These are phyloP conservation scores for Acyrthosiphon pisum DNA, from an alignment of 1,140 invertebrate species.

Conservation along the genomic window DNA sequence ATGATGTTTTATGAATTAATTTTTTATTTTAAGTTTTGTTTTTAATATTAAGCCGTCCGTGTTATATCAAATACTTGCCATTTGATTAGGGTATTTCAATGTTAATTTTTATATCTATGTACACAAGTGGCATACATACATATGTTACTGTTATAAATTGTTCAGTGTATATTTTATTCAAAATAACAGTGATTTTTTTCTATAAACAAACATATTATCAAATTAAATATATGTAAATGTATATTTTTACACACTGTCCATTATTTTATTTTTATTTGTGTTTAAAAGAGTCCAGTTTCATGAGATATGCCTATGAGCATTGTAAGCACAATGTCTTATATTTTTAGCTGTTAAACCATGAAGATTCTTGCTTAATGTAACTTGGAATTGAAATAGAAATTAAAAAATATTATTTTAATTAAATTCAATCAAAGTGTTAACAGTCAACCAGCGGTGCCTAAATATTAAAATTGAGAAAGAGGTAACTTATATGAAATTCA, in stretches of 20 bases:
- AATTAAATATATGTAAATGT: slow-evolving; percentile 22
- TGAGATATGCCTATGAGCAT: not conserved
- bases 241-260: slow-evolving; percentile 6
- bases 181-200: slow-evolving; percentile 46
- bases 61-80: slow-evolving; percentile 47
- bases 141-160: slow-evolving; percentile 14
- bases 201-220: not conserved
- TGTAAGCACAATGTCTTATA: not conserved
- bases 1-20: not conserved
- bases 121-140: not conserved
- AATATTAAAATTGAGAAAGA: too few species aligned
- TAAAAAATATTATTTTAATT: too few species aligned
- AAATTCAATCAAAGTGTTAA: too few species aligned
- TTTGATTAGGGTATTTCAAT: slow-evolving; percentile 32
- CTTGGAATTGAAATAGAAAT: too few species aligned
- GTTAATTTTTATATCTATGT: slow-evolving; percentile 37
- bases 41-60: slow-evolving; percentile 46
- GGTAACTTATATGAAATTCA: too few species aligned
- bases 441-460: too few species aligned
- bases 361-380: too few species aligned
- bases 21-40: slow-evolving; percentile 17
- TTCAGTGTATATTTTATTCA: slow-evolving; percentile 51
- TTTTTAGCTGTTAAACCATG: too few species aligned
- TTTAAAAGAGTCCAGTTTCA: not conserved
- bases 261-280: not conserved